Base-by-base conservation (phyloP, 1,140 invertebrate genomes). In the Caenorhabditis remanei region DNA sequence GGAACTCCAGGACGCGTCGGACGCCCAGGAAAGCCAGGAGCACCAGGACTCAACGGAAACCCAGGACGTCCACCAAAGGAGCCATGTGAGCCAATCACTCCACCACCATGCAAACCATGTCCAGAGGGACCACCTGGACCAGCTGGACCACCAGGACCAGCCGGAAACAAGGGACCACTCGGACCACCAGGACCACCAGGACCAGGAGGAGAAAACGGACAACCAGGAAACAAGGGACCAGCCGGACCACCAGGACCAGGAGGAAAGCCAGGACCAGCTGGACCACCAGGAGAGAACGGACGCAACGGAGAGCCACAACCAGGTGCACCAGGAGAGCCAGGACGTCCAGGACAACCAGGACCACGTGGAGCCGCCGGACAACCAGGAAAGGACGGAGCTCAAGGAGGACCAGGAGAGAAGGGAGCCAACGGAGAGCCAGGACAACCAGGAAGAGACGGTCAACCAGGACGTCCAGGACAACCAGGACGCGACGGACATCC, bases 181-280 rank as follows among this genome's bases (percentile, higher is more conserved):
- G 91, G 92, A 58, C 84, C 86, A 41, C 91, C 93, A 83, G 91
- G 91, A 84, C 87, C 89, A 16, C 89, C 90, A 84, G 91, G 91
- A 53, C 91, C 92, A 46, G 90, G 88, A 50, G 91, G 91, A 82
- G 75, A 83, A 87, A 91, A 50, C 90, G 92, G 24, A 90, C 88
- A 58, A 88, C 90, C 40, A 91, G 92, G 41, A 90, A 91, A 46
- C 89, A 90, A 46, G 79, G 88, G 79, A 83, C 79, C 48, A 83
- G 79, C 48, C n/a, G 79, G 79, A 55, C 79, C 79, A 55, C 79
- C 48, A 83, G 79, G 79, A 83, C 79, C 79, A 83, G 48, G 21
- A 32, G 79, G 79, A 83, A 63, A 83, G 79, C 48, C 79, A 56
- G 71, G 67, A 55, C 32, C 75, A 50, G 48, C 85, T 14, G 85